Base-by-base conservation (phyloP, 2,888 invertebrate genomes). In the Oeneis ivallda region DNA sequence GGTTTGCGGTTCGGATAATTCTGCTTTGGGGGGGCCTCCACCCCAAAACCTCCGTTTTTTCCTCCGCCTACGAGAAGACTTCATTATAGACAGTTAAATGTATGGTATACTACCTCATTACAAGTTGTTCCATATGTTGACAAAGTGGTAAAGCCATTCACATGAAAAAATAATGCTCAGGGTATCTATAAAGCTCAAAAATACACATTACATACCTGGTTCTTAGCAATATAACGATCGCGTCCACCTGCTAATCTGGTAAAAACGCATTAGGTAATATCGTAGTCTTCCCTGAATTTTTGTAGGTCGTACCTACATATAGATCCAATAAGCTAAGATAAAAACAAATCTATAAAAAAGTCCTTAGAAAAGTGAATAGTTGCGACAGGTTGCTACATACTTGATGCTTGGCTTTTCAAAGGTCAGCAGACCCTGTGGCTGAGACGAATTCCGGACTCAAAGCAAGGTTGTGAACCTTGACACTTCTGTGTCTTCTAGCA, bases 41-140 rank as follows among this genome's bases (percentile, higher is more conserved):
- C 61, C 50, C 61, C 61, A 61, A 61, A 61, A 61, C 50, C 19
- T 61, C 61, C 61, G 50, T 52, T 61, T 61, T 52, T 61, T 61
- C 13, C 52, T 39, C 52, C 52, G 61, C 61, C 61, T 61, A 61
- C 52, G 52, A 61, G 61, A 61, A 61, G 59, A 60, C 41, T 61
- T 34, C 13, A 58, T 58, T 58, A 34, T 47, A 58, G 19, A 56
- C 19, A 47, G 32, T 47, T 47, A 34, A 11, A 58, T 15, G 45
- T 34, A 58, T 45, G 58, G 15, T 17, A 58, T 34, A 58, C 47
- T 47, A 56, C 56, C 56, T 17, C 19, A 17, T 39, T 6, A 17
- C 6, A 53, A 13, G 39, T 26, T 13, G 17, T 56, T 41, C 56
- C 41, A 56, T 56, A 56, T 19, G 19, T 41, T 17, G 54, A 11